Conservation (phyloP, 2,113 vertebrate genomes). For the Mesoclemmys tuberculata region DNA sequence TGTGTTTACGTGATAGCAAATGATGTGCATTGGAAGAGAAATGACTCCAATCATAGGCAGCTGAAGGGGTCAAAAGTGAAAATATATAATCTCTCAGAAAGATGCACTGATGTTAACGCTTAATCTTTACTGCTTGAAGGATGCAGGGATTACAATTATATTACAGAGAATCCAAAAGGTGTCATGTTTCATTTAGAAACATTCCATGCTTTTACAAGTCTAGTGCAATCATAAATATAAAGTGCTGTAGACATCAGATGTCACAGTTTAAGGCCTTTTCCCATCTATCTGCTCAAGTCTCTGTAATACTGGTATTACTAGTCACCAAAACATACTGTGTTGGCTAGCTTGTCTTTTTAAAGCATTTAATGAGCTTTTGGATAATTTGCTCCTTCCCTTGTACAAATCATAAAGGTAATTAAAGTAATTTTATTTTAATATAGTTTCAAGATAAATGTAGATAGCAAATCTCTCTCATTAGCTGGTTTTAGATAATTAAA, state of each 20-base stretch:
- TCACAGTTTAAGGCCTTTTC: background rate
- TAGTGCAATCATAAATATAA: background rate
- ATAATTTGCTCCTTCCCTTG: background rate
- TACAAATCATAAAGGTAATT: background rate
- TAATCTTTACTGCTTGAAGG: background rate
- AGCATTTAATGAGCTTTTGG: background rate
- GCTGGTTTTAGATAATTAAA: background rate
- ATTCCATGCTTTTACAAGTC: rapidly evolving
- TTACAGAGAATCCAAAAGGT: background rate
- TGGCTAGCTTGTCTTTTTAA: background rate
- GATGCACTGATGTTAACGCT: background rate
- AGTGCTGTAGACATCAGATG: background rate
- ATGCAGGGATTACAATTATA: background rate
- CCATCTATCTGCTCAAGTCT: background rate
- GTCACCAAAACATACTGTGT: background rate
- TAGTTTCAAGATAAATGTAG: background rate
- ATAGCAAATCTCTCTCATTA: background rate
- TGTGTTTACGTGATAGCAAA: background rate
- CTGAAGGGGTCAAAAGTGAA: background rate
- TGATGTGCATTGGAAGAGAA: background rate
- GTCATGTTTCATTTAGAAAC: background rate
- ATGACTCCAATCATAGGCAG: background rate
- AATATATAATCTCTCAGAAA: background rate
- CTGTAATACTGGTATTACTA: background rate
- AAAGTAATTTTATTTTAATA: conserved; percentile 11